These are phyloP conservation scores for Peromyscus nudipes DNA, from an alignment of 2,797 vertebrate genomes.

Conservation along the genomic window DNA sequence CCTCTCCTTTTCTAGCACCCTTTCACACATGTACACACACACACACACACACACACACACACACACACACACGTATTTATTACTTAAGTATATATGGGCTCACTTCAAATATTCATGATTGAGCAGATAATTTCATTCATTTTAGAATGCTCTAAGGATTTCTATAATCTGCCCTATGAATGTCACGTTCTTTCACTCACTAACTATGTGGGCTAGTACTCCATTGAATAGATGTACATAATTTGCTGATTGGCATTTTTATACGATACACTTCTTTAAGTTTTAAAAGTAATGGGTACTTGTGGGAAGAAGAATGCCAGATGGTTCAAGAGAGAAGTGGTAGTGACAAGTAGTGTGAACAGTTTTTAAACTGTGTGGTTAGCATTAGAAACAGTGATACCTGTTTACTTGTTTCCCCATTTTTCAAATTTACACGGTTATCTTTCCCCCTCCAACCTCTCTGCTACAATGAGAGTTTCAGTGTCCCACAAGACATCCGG, in stretches of 20 bases:
- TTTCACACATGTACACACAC: not conserved
- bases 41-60: too few species aligned
- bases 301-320: not conserved
- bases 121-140: not conserved
- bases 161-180: not conserved
- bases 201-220: not conserved
- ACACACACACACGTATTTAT: too few species aligned
- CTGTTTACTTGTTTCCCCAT: not conserved
- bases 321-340: not conserved
- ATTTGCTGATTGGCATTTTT: not conserved
- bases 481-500: not conserved
- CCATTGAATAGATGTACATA: not conserved
- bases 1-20: not conserved
- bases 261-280: not conserved
- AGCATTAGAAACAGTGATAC: not conserved
- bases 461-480: not conserved
- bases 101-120: not conserved
- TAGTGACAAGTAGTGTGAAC: not conserved
- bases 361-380: not conserved
- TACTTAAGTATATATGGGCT: too few species aligned
- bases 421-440: not conserved
- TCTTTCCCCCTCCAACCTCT: not conserved
- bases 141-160: not conserved
- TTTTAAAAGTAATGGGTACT: not conserved
- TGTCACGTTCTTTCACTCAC: not conserved